Evolutionary conservation across 1,140 invertebrate species (phyloP), one percentile per base, ranked within the genome.

Genomic region (Caenorhabditis inopinata): DNA sequence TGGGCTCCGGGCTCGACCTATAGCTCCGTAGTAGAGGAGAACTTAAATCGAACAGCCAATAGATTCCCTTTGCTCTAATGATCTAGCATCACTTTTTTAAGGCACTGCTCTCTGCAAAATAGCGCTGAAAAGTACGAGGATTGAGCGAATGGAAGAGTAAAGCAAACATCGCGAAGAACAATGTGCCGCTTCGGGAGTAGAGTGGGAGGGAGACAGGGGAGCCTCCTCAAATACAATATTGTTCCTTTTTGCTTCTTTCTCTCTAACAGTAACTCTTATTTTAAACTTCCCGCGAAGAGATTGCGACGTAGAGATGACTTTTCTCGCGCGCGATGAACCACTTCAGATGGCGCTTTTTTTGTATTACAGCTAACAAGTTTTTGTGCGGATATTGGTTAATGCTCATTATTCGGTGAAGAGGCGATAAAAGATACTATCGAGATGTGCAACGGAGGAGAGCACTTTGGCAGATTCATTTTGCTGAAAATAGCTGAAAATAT

Each of bases 81-180:
- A 68, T 68, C 58, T 68, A 38, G 29, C 58, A 68, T 68, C 58
- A 68, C 58, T 68, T 68, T 68, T 58, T 68, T 68, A 29, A 68
- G 58, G 35, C 51, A 2, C 27, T 58, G 12, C 27, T 14, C 2
- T 16, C 12, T 16, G 21, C n/a, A n/a, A 58, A 32, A 58, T 32
- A 32, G 27, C 3, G 7, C n/a, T 12, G 27, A 32, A n/a, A 23
- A 32, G 3, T 5, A 14, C 14, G 35, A 29, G 35, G 51, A 58
- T 5, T 32, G 23, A 51, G 48, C 23, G 48, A 51, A 32, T 29
- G 29, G 32, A 38, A 68, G 58, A 68, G 58, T 58, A 58, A 58
- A 68, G 38, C 58, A 68, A 68, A 68, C n/a, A 68, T 1, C 27
- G 23, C 21, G 32, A 68, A 68, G 58, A 68, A 68, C 58, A 68